Base-by-base conservation (phyloP, 2,888 invertebrate genomes). In the Lepidocyrtoides sp. region DNA sequence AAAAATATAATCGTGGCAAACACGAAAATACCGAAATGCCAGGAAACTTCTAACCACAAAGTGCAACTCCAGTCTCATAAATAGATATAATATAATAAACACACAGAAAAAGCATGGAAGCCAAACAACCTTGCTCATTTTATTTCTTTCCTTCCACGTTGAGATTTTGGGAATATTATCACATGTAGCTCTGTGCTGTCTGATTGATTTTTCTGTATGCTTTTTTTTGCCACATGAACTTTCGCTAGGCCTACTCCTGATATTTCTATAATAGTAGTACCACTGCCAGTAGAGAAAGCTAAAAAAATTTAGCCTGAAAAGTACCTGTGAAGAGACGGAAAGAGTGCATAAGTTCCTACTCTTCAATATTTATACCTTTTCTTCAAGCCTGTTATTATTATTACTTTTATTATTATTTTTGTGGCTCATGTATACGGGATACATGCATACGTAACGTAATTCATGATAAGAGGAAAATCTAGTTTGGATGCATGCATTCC, bases 191-290 rank as follows among this genome's bases (percentile, higher is more conserved):
- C 7, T n/a, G n/a, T 57, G 60, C 44, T 83, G 83, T 54, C 54
- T 84, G 89, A 90, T 90, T 90, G 89, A 90, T 90, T 90, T 90
- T 90, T 66, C 54, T 69, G 36, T 29, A 12, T 36, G 69, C 2
- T 17, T 17, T 2, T 69, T 69, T 36, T 41, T 20, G 14, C 69
- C 69, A 41, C 36, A 41, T 14, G 69, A 69, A 36, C 69, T n/a
- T 41, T 32, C n/a, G 32, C 32, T 26, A n/a, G n/a, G n/a, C n/a
- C n/a, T 69, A 8, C 2, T 66, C 12, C 66, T 14, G 23, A 10
- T 1, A 26, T 75, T 75, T 48, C 75, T 48, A 75, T 20, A n/a
- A 48, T 14, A 63, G 12, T 63, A 63, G 12, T 26, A 48, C 12
- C 75, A 48, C 12, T 1, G 41, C 8, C 69, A 17, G 12, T 20